Conservation (phyloP, 2,113 vertebrate genomes). For the Butastur rufipennis region DNA sequence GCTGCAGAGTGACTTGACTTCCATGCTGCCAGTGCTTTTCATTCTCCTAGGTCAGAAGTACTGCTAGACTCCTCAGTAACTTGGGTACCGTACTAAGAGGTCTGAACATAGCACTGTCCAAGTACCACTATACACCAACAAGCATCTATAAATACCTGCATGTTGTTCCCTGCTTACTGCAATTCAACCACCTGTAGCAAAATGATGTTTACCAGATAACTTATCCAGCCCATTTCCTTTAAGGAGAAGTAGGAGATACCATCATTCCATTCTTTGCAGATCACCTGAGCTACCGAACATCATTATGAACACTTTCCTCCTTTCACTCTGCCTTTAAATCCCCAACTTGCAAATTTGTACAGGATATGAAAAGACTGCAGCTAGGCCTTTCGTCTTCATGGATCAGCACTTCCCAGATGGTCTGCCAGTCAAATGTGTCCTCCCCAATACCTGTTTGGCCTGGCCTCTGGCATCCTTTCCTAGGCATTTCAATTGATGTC, state of each 20-base stretch:
- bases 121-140: neutral
- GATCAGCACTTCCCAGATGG: neutral
- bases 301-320: neutral
- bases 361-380: neutral
- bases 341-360: neutral
- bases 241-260: neutral
- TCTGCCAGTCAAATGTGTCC: neutral
- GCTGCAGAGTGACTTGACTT: neutral
- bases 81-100: no score
- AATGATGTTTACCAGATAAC: neutral
- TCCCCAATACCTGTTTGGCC: neutral
- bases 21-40: neutral
- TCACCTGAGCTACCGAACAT: neutral
- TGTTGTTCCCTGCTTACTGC: neutral
- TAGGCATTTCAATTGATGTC: slow-evolving; percentile 24
- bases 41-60: neutral
- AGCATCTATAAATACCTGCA: neutral
- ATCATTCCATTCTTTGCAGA: neutral
- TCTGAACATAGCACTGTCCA: neutral
- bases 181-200: neutral
- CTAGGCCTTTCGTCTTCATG: neutral
- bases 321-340: neutral
- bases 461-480: neutral
- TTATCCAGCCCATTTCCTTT: neutral
- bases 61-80: neutral